Evolutionary conservation across 1,140 invertebrate genomes (phyloP), one percentile per base, ranked within the genome.

Genomic region (Dreissena rostriformis): DNA sequence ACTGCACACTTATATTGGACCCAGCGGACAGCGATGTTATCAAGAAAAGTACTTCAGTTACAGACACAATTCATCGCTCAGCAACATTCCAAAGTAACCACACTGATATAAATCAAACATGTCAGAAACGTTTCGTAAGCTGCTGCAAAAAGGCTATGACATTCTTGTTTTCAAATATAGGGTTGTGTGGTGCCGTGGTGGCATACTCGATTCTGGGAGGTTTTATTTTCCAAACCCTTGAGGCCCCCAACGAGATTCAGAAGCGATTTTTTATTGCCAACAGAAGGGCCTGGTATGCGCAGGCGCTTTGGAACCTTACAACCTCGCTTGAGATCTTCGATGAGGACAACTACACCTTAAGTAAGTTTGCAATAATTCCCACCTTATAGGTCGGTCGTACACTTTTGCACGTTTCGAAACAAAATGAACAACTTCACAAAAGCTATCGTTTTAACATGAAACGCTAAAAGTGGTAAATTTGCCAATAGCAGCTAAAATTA

Each of bases 141-240:
- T 93, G 91, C 84, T 93, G 90, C 67, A 93, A 93, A 77, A 88
- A 92, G 87, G 92, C 94, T 68, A 86, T 90, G 15, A 92, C 93
- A 26, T 94, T 94, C 80, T 88, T 96, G 19, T 95, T 96, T 87
- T 95, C 95, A 6, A 95, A 96, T 88, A 97, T 99, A 67, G 98
- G 98, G 68, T 97, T 99, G 8, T 98, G 98, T 63, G 97, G 97
- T 0, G 94, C 99, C 7, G 97, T 99, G 19, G 97, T 99, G 0
- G 96, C 97, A 65, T 99, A 99, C 92, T 97, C 98, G 1, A 96
- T 99, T 67, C 95, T 99, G 14, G 98, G 98, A 0, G 98, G 98
- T 0, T 96, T 98, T 29, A 96, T 97, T 53, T 99, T 99, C 92
- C 96, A 96, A 90, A 95, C 95, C 67, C 96, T 99, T 57, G 98